phyloP scores from a whole-genome alignment of 2,797 vertebrate species.

The Lycodopsis pacificus region DNA sequence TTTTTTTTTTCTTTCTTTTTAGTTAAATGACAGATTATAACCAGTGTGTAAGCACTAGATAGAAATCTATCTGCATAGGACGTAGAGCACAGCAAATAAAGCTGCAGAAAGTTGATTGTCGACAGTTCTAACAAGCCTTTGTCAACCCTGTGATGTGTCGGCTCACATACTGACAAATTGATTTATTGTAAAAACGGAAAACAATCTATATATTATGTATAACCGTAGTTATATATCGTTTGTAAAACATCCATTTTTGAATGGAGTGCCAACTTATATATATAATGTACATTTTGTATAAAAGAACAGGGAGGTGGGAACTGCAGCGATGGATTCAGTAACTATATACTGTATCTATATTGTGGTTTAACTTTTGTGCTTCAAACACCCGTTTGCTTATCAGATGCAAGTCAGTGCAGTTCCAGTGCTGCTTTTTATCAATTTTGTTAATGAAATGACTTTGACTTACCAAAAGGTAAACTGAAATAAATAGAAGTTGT shows the following conservation, averaged over 20 bases:
- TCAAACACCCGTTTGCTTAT: conserved; percentile 88
- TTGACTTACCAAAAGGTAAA: conserved; percentile 88
- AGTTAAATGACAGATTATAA: conserved; percentile 83
- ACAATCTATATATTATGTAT: conserved; percentile 77
- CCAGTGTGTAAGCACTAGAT: conserved; percentile 91
- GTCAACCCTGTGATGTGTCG: conserved; percentile 64
- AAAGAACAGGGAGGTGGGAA: conserved; percentile 68
- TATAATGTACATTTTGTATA: conserved; percentile 93
- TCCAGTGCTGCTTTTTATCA: conserved; percentile 90
- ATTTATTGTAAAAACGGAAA: conserved; percentile 64
- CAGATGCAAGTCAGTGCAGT: conserved; percentile 90
- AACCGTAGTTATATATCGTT: conserved; percentile 83
- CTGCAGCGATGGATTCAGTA: conserved; percentile 82
- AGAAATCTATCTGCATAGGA: conserved; percentile 84
- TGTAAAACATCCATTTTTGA: conserved; percentile 83
- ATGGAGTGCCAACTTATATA: conserved; percentile 86
- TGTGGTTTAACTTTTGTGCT: conserved; percentile 80
- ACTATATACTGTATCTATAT: conserved; percentile 58
- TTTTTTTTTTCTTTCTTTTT: conserved; percentile 59
- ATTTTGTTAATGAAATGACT: conserved; percentile 90
- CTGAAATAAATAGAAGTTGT: conserved; percentile 83
- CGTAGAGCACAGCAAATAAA: conserved; percentile 82
- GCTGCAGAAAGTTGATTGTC: conserved; percentile 73
- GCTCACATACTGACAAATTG: conserved; percentile 73
- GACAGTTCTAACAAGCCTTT: conserved; percentile 66